Base-by-base conservation (phyloP, 1,140 invertebrate genomes). In the Apolygus lucorum region DNA sequence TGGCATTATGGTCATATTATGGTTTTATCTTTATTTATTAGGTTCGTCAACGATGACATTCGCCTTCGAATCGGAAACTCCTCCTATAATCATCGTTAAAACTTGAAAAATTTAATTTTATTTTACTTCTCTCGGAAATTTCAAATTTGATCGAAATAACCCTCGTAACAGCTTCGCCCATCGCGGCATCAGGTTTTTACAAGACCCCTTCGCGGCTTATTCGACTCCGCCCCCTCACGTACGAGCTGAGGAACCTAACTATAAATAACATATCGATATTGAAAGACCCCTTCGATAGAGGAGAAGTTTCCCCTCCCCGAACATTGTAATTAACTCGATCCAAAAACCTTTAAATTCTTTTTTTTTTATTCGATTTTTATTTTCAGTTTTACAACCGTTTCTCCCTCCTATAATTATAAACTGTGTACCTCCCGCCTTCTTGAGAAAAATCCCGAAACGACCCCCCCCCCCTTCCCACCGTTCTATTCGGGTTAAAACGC, bases 241-340 rank as follows among this genome's bases (percentile, higher is more conserved):
- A 59, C 2, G 8, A 8, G 8, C 4, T 4, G 54, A 59, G 8
- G 8, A 4, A 59, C 22, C 54, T 59, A 59, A 59, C 54, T 59
- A 59, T 59, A 59, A 59, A 59, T 59, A 59, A 59, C 54, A 59
- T 59, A 59, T 59, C 54, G 54, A 59, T 59, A 59, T 59, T 59
- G 54, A 59, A 59, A 21, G 22, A 49, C 4, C 11, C 54, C 11
- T 21, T 13, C 22, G 54, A 59, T 59, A 59, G 13, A 59, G 22
- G 22, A 13, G 22, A 59, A 24, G 54, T 4, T n/a, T 24, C 54
- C 11, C 8, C 22, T 59, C 54, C 54, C n/a, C n/a, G n/a, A 59
- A 59, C 54, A 59, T 59, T 59, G 54, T 59, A 59, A 59, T 59
- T 59, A 59, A 59, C 54, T 59, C 22, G 11, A 21, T 13, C 54